Base-by-base conservation (phyloP, 2,888 invertebrate species). In the Didymodactylos carnosus region DNA sequence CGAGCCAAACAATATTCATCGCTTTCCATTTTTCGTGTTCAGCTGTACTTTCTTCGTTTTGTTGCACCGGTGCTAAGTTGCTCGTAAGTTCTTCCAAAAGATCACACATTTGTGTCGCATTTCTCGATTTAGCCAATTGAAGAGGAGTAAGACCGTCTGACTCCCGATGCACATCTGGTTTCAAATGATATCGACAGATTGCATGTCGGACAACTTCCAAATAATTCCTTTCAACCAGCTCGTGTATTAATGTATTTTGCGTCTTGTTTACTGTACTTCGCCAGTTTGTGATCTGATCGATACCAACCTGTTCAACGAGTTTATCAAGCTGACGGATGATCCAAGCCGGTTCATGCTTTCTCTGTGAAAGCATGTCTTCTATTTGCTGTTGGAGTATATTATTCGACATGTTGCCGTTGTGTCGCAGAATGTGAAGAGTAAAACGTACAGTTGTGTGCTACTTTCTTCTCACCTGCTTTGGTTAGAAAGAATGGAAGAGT, bases 1-100 rank as follows among this genome's bases (percentile, higher is more conserved):
- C 75, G 29, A 75, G 53, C 75, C 75, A 75, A 25, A 75, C 73
- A 19, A 73, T 71, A 39, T 75, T 62, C 25, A 70, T 71, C 35
- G 35, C 25, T 71, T 62, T 53, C 4, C 53, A 70, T 72, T 72
- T 51, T 19, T 25, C 5, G 19, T 70, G 3, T 40, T 23, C 23
- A 0, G 1, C n/a, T n/a, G 35, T 5, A 62, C 8, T n/a, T 2
- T 35, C 8, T 3, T 62, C 62, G 8, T 29, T 35, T 8, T 0
- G 16, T 6, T 62, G 8, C 11, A 4, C n/a, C 4, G 8, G 6
- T 35, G 62, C n/a, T 19, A 35, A 35, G 10, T 62, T n/a, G 35
- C 35, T 7, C 6, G 10, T 35, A 19, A 62, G n/a, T 62, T 62
- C 62, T 4, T 2, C 3, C 14, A 49, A 49, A 49, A 49, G 49